Evolutionary conservation across 2,797 vertebrate genomes (phyloP).

Genomic region (Acrocephalus scirpaceus): DNA sequence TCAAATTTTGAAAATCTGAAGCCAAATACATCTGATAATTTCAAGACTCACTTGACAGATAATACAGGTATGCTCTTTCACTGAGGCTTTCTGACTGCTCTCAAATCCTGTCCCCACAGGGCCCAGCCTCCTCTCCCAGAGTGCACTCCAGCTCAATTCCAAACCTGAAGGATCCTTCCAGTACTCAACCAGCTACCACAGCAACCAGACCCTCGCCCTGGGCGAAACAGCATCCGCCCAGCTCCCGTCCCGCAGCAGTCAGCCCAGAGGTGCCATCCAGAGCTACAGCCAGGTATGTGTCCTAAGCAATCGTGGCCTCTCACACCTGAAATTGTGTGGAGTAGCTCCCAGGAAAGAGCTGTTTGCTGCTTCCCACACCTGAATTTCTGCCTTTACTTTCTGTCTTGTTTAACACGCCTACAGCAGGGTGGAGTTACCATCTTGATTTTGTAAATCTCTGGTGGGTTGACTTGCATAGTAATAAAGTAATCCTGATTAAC

Average conservation of each 20-base stretch:
- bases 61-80: conserved; percentile 84
- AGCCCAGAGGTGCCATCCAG: conserved; percentile 90
- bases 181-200: conserved; percentile 98
- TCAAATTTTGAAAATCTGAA: conserved; percentile 61
- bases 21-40: conserved; percentile 65
- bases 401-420: neutral
- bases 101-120: conserved; percentile 82
- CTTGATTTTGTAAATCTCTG: neutral
- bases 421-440: neutral
- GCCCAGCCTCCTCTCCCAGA: conserved; percentile 96
- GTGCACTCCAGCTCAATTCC: conserved; percentile 97
- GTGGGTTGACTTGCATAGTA: neutral
- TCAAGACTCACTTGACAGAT: conserved; percentile 80
- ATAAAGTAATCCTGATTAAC: neutral
- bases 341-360: neutral
- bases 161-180: conserved; percentile 97
- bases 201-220: conserved; percentile 97
- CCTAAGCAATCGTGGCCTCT: neutral
- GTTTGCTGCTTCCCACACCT: rapidly evolving
- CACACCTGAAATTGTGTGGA: neutral
- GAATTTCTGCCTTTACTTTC: neutral
- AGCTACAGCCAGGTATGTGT: conserved; percentile 96
- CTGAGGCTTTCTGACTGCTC: conserved; percentile 85
- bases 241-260: conserved; percentile 84
- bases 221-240: conserved; percentile 88